Conservation (phyloP, 2,888 invertebrate genomes). For the Perithous albicinctus region DNA sequence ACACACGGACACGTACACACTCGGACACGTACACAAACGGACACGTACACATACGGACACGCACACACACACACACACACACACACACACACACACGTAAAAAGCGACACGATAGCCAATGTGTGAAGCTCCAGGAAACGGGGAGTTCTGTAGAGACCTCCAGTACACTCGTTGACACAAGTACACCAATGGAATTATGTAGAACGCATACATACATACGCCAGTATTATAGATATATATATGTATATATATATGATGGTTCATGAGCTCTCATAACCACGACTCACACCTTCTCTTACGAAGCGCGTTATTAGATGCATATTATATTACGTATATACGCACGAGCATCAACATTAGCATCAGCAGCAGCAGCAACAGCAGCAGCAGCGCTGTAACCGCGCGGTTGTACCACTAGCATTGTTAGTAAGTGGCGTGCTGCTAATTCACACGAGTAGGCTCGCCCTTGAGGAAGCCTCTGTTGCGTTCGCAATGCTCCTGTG, state of each 20-base stretch:
- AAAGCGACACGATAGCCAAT: conserved; percentile 27
- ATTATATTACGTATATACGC: conserved; percentile 55
- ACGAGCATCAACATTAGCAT: conserved; percentile 39
- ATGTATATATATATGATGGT: neutral
- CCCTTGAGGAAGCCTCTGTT: conserved; percentile 55
- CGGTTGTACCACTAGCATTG: conserved; percentile 42
- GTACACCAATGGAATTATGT: conserved; percentile 37
- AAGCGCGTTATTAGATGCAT: conserved; percentile 50
- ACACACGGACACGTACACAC: no score
- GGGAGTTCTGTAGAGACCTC: conserved; percentile 43
- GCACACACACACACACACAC: no score
- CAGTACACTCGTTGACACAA: conserved; percentile 25
- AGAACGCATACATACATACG: neutral
- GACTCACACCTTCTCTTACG: conserved; percentile 40
- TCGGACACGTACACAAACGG: no score
- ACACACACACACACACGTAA: neutral
- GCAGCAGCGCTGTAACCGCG: neutral
- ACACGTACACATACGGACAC: no score
- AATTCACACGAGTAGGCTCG: conserved; percentile 58
- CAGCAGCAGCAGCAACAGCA: neutral
- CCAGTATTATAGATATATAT: no score
- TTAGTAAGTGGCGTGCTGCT: conserved; percentile 60
- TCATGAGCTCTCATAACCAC: conserved; percentile 8
- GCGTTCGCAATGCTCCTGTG: conserved; percentile 26
- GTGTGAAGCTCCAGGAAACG: conserved; percentile 39